A percentile compares a stretch with the other conserved stretches of the same genome.
phyloP scores from a whole-genome alignment of 2,888 invertebrate species.

The Sacculina carcini region DNA sequence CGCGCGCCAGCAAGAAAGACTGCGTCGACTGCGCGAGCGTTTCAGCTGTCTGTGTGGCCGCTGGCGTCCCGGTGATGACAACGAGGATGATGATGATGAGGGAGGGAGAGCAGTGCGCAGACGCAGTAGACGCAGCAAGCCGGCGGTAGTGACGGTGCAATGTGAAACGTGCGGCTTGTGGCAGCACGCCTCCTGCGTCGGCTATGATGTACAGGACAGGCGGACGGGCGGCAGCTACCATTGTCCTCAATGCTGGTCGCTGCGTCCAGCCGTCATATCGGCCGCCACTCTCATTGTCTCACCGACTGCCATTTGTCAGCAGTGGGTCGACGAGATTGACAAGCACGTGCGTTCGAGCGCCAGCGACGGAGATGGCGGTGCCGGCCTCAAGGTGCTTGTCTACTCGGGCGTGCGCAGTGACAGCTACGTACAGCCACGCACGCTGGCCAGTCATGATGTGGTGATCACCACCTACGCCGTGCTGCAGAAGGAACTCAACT shows the following conservation, averaged over 20 bases:
- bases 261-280: constrained; percentile 25
- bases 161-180: constrained; percentile 30
- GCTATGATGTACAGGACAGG: constrained; percentile 21
- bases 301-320: constrained; percentile 34
- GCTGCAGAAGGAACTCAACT: constrained; percentile 32
- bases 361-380: too few relatives aligned
- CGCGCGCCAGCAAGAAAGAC: not conserved
- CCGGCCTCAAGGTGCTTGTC: constrained; percentile 20
- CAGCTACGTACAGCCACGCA: constrained; percentile 32
- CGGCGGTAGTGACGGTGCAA: constrained; percentile 17
- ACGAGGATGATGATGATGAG: not conserved
- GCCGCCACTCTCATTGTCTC: constrained; percentile 42
- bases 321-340: constrained; percentile 43
- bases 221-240: constrained; percentile 22
- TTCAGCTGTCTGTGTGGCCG: constrained; percentile 4
- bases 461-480: constrained; percentile 43
- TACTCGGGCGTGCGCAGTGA: constrained; percentile 25
- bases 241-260: constrained; percentile 38
- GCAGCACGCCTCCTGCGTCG: constrained; percentile 38
- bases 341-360: constrained; percentile 33
- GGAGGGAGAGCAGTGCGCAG: constrained; percentile 1
- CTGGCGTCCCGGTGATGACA: constrained; percentile 1
- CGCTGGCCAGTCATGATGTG: constrained; percentile 36
- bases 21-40: too few relatives aligned
- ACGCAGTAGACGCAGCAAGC: not conserved